Evolutionary conservation across 2,888 invertebrate genomes (phyloP).

Genomic region (Gonocerus acuteangulatus): DNA sequence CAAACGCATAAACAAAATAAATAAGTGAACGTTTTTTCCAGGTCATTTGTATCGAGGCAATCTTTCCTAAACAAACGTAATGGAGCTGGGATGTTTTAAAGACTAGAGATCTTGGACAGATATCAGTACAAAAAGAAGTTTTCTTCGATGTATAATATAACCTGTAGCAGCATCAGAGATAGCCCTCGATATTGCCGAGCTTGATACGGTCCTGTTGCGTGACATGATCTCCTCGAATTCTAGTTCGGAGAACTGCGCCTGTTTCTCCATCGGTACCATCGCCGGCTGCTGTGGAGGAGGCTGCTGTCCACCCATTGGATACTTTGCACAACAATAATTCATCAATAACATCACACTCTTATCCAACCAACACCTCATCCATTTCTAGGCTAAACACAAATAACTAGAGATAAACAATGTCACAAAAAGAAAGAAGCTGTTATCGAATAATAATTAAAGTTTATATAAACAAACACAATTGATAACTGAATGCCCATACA

Average conservation of each 20-base stretch:
- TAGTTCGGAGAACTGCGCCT: slow-evolving; percentile 56
- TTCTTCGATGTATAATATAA: slow-evolving; percentile 36
- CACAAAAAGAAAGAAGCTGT: no score
- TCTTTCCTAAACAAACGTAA: no score
- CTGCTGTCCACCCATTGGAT: slow-evolving; percentile 20
- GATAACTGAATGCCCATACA: no score
- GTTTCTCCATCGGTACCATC: slow-evolving; percentile 2
- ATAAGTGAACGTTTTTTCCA: no score
- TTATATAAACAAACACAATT: no score
- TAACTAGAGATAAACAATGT: no score
- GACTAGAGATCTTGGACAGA: background rate
- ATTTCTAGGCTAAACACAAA: no score
- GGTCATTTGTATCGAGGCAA: no score
- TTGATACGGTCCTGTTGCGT: slow-evolving; percentile 93
- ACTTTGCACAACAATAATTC: slow-evolving; percentile 5
- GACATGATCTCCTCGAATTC: slow-evolving; percentile 99
- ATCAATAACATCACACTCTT: background rate
- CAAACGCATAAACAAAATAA: no score
- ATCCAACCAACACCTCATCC: background rate
- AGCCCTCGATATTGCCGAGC: slow-evolving; percentile 94
- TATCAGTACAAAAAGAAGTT: slow-evolving; percentile 18
- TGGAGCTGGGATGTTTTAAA: no score
- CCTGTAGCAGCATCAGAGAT: slow-evolving; percentile 94
- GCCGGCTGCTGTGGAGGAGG: slow-evolving; percentile 12
- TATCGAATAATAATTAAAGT: no score